These are phyloP conservation scores for Macrosiphum euphorbiae DNA, from an alignment of 2,888 invertebrate genomes.

Conservation along the genomic window DNA sequence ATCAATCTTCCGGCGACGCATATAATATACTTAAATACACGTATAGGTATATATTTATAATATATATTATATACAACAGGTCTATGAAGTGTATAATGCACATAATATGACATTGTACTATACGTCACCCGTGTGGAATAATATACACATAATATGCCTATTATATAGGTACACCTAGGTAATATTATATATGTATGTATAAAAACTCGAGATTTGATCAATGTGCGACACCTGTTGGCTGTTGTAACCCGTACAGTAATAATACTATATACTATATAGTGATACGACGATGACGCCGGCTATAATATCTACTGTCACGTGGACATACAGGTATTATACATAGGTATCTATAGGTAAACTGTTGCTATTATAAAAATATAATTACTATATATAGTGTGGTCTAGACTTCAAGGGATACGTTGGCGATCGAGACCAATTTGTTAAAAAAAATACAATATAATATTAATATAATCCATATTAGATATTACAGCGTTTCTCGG, in stretches of 20 bases:
- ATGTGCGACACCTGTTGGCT: not conserved
- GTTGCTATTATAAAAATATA: not conserved
- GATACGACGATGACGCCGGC: not conserved
- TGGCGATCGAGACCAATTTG: not conserved
- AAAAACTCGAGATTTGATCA: not conserved
- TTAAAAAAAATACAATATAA: not conserved
- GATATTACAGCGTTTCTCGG: no score
- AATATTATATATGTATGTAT: not conserved
- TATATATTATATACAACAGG: not conserved
- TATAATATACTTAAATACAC: not conserved
- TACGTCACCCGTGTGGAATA: not conserved
- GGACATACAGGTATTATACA: not conserved
- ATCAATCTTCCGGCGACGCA: conserved; percentile 14
- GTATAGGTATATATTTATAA: not conserved
- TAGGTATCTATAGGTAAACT: no score
- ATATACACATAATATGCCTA: not conserved
- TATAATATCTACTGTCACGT: not conserved
- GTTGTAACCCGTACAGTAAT: not conserved
- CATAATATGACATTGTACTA: not conserved
- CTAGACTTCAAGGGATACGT: not conserved
- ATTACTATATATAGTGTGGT: not conserved
- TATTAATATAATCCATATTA: no score
- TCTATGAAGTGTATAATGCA: not conserved
- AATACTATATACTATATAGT: not conserved
- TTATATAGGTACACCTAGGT: no score